A percentile compares a stretch with the other conserved stretches of the same genome.
These are phyloP conservation scores for Stomatorhinus ivindoensis DNA, from an alignment of 2,113 vertebrate species.

Conservation along the genomic window DNA sequence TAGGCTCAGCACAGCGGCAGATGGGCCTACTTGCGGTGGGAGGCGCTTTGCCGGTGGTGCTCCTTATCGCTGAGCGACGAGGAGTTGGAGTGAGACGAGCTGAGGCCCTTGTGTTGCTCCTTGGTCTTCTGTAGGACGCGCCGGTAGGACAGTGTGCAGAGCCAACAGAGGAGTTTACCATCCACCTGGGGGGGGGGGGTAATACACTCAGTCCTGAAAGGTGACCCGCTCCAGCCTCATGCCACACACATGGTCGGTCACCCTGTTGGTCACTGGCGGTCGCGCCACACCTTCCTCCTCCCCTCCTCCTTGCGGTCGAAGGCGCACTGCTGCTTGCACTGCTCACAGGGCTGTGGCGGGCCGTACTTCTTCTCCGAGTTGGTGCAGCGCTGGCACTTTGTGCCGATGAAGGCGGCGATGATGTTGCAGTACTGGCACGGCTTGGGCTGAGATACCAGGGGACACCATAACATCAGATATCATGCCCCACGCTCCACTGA, in stretches of 20 bases:
- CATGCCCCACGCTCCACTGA: neutral
- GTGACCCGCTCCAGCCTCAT: neutral
- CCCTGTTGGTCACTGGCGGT: neutral
- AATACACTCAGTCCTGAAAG: neutral
- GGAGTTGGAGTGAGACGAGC: conserved; percentile 86
- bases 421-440: conserved; percentile 99
- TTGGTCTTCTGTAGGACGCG: conserved; percentile 98
- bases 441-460: conserved; percentile 70
- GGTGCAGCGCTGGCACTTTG: conserved; percentile 97
- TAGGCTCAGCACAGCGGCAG: neutral
- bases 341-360: conserved; percentile 92
- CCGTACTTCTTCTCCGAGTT: conserved; percentile 99
- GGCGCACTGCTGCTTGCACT: conserved; percentile 97
- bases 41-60: conserved; percentile 70
- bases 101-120: conserved; percentile 90
- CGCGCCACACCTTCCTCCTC: conserved; percentile 75
- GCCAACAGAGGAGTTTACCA: conserved; percentile 94
- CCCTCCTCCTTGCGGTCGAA: conserved; percentile 98
- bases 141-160: conserved; percentile 93
- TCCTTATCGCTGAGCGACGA: conserved; percentile 92
- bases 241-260: neutral
- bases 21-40: conserved; percentile 81
- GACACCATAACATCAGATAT: neutral
- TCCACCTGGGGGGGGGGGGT: conserved; percentile 68
- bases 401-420: conserved; percentile 96